These are phyloP conservation scores for Patella ulyssiponensis DNA, from an alignment of 2,888 invertebrate genomes.

Conservation along the genomic window DNA sequence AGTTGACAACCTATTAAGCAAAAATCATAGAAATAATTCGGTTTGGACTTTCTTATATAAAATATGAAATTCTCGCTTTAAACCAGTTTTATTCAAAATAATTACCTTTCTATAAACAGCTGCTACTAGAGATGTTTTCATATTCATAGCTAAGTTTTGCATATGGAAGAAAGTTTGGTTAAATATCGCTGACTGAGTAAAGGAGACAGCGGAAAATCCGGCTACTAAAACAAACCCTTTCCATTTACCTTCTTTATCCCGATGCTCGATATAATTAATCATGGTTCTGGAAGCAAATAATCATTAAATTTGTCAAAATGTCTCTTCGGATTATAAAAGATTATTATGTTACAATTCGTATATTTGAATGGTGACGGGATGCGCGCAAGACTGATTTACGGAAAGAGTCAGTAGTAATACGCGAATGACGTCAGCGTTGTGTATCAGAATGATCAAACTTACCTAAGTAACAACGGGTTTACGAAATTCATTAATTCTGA, in stretches of 20 bases:
- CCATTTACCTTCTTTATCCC: constrained; percentile 23
- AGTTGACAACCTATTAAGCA: too few species aligned
- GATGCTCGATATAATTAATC: constrained; percentile 53
- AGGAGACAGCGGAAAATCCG: constrained; percentile 33
- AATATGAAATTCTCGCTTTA: too few species aligned
- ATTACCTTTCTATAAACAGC: constrained; percentile 21
- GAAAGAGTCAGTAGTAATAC: too few species aligned
- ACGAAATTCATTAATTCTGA: constrained; percentile 31
- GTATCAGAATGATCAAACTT: not conserved
- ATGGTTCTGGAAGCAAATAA: constrained; percentile 56
- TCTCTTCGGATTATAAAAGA: too few species aligned
- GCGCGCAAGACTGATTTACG: too few species aligned
- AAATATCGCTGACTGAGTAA: constrained; percentile 36
- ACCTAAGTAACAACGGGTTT: constrained; percentile 34
- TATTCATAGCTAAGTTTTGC: constrained; percentile 36
- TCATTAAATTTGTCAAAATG: too few species aligned
- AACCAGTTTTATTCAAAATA: not conserved
- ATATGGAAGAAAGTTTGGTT: constrained; percentile 33
- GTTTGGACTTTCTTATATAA: too few species aligned
- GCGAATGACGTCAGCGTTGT: too few species aligned
- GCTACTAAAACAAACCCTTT: constrained; percentile 29
- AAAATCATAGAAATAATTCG: too few species aligned
- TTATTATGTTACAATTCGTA: too few species aligned
- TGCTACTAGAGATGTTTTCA: constrained; percentile 33
- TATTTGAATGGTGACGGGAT: too few species aligned